phyloP scores from a whole-genome alignment of 2,113 vertebrate species.

The Hydropotes inermis region DNA sequence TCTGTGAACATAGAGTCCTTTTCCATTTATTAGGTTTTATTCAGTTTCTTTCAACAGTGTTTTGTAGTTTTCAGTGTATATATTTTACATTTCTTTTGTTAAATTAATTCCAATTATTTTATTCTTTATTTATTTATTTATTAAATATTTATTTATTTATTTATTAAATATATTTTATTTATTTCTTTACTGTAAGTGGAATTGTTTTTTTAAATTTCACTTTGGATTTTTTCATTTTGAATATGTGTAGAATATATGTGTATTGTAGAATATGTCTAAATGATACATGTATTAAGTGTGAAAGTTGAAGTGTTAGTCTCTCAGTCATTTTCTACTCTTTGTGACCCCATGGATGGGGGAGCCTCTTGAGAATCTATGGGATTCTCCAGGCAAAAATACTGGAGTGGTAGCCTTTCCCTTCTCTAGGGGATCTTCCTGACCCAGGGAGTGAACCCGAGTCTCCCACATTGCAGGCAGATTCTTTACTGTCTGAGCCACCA shows the following conservation, averaged over 20 bases:
- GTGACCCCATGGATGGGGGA: too few species aligned
- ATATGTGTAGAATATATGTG: neutral
- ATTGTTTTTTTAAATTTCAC: neutral
- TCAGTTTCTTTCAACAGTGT: neutral
- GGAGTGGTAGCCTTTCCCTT: neutral
- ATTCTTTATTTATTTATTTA: neutral
- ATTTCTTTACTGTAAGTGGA: neutral
- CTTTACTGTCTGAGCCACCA: neutral
- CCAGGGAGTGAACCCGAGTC: neutral
- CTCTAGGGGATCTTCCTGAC: neutral
- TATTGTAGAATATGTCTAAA: neutral
- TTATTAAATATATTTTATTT: too few species aligned
- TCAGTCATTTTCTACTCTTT: too few species aligned
- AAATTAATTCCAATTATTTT: neutral
- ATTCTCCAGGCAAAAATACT: too few species aligned
- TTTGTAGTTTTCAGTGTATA: neutral
- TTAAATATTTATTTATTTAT: too few species aligned
- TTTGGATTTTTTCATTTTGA: neutral
- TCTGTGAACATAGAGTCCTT: neutral
- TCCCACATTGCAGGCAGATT: accelerated
- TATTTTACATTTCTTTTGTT: neutral
- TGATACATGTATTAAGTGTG: neutral
- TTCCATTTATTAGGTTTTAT: neutral
- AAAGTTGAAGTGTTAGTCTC: too few species aligned
- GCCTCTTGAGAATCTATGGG: too few species aligned